phyloP scores from a whole-genome alignment of 2,888 invertebrate species.

The Therioaphis trifolii region DNA sequence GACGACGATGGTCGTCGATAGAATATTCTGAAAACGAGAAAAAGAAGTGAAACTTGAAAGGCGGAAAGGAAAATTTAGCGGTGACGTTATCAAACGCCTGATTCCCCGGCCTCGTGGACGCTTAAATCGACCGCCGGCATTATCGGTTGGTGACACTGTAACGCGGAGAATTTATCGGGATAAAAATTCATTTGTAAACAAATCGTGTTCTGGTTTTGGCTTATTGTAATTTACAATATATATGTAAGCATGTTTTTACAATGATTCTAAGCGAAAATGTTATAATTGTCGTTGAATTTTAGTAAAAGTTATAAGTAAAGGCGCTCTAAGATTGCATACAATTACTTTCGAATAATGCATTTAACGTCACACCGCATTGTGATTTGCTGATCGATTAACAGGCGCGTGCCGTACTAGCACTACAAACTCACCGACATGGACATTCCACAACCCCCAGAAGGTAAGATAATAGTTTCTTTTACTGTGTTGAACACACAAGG shows the following conservation, averaged over 20 bases:
- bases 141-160: conserved; percentile 32
- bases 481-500: too few relatives aligned
- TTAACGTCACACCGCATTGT: neutral
- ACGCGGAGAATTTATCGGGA: conserved; percentile 13
- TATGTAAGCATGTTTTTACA: neutral
- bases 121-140: neutral
- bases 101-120: neutral
- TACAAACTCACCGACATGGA: conserved; percentile 31
- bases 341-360: neutral
- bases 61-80: neutral
- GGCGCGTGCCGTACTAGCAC: neutral
- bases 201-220: neutral
- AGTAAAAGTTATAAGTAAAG: too few relatives aligned
- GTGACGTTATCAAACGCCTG: neutral
- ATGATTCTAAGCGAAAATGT: neutral
- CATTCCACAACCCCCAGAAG: conserved; percentile 54
- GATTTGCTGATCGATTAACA: neutral
- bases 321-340: neutral
- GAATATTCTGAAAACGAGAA: neutral
- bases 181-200: conserved; percentile 52
- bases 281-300: neutral
- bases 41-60: neutral
- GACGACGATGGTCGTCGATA: neutral
- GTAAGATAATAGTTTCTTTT: conserved; percentile 1
- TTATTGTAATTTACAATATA: neutral